Evolutionary conservation across 53 echinoderm and acorn worm species (phyloP).

Genomic region (Hippasteria phrygiana): DNA sequence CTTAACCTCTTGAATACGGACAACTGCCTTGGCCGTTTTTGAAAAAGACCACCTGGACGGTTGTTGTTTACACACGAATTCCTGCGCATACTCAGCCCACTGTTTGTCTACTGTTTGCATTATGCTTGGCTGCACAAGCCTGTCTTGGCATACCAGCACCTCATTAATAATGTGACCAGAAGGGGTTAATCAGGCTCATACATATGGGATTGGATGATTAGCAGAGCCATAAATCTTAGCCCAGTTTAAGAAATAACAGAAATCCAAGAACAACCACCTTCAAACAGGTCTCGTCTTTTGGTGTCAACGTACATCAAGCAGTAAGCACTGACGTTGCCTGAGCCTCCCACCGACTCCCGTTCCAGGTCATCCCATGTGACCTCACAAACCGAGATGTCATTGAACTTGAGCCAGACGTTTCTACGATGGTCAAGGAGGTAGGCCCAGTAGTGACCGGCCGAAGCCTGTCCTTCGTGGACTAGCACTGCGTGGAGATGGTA

Average conservation of each 20-base stretch:
- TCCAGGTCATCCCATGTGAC: constrained; percentile 85
- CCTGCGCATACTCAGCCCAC: no score
- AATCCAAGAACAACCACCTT: constrained; percentile 63
- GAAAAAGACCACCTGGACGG: no score
- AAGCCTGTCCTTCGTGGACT: constrained; percentile 97
- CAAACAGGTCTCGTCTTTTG: constrained; percentile 83
- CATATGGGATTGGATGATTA: no score
- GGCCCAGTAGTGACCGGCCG: constrained; percentile 98
- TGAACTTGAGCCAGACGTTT: constrained; percentile 95
- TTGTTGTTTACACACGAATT: no score
- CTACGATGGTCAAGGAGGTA: constrained; percentile 90
- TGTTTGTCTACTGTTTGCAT: no score
- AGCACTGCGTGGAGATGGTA: constrained; percentile 95
- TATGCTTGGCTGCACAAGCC: no score
- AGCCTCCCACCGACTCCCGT: constrained; percentile 91
- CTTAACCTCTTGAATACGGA: no score
- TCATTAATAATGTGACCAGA: no score
- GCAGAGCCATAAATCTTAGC: background rate
- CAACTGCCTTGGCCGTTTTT: no score
- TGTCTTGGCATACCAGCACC: no score
- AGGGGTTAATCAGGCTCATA: no score
- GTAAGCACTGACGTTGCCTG: constrained; percentile 95
- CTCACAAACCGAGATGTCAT: constrained; percentile 88
- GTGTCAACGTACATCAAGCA: constrained; percentile 97
- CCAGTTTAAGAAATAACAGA: background rate